These are phyloP conservation scores for Acanthiza pusilla DNA, from an alignment of 2,797 vertebrate genomes.

Conservation along the genomic window DNA sequence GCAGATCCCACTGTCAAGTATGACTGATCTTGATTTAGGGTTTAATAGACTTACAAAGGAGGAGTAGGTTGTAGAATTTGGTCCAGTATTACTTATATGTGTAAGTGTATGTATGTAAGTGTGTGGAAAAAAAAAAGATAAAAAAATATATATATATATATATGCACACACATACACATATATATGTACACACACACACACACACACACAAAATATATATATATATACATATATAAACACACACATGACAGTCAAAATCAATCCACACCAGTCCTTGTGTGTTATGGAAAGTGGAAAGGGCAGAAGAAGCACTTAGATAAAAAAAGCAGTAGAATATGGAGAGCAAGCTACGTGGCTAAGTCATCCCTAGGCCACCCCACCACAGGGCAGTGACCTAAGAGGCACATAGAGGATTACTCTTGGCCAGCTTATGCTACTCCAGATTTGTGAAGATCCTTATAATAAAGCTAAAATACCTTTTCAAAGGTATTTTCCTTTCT, in stretches of 20 bases:
- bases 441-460: background rate
- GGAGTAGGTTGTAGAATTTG: background rate
- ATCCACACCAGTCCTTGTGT: accelerated
- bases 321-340: background rate
- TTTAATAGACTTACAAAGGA: background rate
- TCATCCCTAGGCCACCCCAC: background rate
- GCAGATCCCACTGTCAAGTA: background rate
- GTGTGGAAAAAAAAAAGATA: no score
- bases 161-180: no score
- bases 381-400: background rate
- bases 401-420: background rate
- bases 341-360: accelerated
- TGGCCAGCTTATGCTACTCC: background rate
- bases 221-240: background rate
- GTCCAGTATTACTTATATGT: background rate
- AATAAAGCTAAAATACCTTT: background rate
- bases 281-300: background rate
- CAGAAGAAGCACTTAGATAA: background rate
- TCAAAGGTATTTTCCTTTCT: background rate
- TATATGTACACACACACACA: no score
- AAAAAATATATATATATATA: background rate
- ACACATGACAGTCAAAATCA: background rate
- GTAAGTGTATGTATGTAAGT: background rate
- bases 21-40: background rate
- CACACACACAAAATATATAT: no score